Base-by-base conservation (phyloP, 2,113 vertebrate genomes). In the Podarcis raffonei region DNA sequence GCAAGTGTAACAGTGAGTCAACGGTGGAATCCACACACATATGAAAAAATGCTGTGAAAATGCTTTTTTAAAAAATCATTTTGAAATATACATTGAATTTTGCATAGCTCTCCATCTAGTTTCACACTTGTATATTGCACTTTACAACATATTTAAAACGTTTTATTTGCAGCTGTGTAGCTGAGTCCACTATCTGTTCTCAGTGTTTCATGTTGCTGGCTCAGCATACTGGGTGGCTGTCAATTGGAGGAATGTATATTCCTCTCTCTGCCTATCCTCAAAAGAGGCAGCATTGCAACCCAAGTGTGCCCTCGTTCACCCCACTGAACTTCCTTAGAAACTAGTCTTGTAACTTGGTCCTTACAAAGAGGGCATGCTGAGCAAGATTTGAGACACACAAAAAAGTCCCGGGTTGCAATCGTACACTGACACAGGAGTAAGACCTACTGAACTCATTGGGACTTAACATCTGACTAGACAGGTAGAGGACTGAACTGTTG, bases 1-100 rank as follows among this genome's bases (percentile, higher is more conserved):
- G 42, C 42, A 48, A 0, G 13, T 35, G 2, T 1, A 59, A 48
- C 27, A n/a, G 6, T 89, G 85, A 93, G n/a, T 91, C 90, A 90
- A 11, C 2, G 2, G 48, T 12, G 48, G 48, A 53, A 53, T 53
- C 48, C 9, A 53, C 48, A 53, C 48, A 53, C 48, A 53, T 48
- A 48, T 53, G 48, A 53, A 53, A 53, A 53, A 48, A 48, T 0
- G 9, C 42, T 11, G 8, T 48, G 42, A 48, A 48, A 53, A 53
- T 53, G 48, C 48, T 53, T 53, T 53, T 12, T 12, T 11, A 53
- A 53, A 53, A 53, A 53, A 53, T 53, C 9, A 2, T 53, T 53
- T 53, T 53, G 48, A 53, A 53, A 53, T 2, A 53, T 53, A 53
- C 11, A 53, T 53, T 53, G 48, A 12, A 53, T 12, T 53, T 53